Percentiles rank a stretch among this genome's conserved stretches.
Conservation (phyloP, 1,140 invertebrate genomes). For the Hypothenemus hampei region DNA sequence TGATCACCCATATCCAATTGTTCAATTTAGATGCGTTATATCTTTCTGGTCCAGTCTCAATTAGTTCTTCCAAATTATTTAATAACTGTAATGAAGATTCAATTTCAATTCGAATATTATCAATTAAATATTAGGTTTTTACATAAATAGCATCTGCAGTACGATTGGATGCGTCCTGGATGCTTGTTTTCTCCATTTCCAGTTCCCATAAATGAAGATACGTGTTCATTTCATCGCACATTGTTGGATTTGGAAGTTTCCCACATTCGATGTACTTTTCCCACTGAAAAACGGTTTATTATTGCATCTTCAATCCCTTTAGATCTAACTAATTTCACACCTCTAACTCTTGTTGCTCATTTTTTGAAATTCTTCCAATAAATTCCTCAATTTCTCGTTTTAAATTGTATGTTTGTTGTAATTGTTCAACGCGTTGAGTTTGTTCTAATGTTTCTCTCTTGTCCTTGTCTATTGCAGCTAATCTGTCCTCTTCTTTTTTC, state of each 20-base stretch:
- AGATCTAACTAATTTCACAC: constrained; percentile 7
- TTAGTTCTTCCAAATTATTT: constrained; percentile 45
- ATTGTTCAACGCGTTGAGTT: constrained; percentile 32
- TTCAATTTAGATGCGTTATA: constrained; percentile 31
- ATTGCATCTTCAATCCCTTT: background rate
- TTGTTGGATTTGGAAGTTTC: constrained; percentile 56
- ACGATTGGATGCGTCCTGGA: constrained; percentile 43
- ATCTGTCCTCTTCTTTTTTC: constrained; percentile 26
- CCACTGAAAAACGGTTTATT: constrained; percentile 50
- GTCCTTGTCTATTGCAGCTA: constrained; percentile 34
- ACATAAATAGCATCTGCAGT: constrained; percentile 47
- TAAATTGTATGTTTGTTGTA: constrained; percentile 17
- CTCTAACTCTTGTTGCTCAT: constrained; percentile 22
- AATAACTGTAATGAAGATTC: constrained; percentile 45
- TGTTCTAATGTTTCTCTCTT: constrained; percentile 35
- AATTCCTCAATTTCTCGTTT: constrained; percentile 22
- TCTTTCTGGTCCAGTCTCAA: constrained; percentile 29
- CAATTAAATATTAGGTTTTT: background rate
- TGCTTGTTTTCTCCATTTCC: constrained; percentile 46
- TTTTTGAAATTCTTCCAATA: constrained; percentile 5
- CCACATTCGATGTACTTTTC: constrained; percentile 57
- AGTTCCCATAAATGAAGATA: constrained; percentile 58
- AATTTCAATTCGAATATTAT: constrained; percentile 22
- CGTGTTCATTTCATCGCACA: constrained; percentile 54
- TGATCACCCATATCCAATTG: constrained; percentile 49